Percentiles rank a stretch among this genome's conserved stretches.
Evolutionary conservation across 2,797 vertebrate species (phyloP).

Genomic region (Glossophaga mutica): DNA sequence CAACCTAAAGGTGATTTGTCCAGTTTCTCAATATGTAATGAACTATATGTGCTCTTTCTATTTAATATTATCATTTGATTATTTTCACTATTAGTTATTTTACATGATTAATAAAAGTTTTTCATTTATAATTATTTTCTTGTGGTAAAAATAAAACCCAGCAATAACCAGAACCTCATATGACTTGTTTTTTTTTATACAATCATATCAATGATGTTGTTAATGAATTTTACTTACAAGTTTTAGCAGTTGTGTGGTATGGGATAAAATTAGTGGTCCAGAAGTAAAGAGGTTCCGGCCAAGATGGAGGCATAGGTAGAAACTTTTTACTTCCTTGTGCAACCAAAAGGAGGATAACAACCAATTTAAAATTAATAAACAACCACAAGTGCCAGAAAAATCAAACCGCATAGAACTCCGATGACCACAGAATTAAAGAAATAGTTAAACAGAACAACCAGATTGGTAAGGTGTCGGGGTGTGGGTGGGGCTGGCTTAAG

Average conservation of each 20-base stretch:
- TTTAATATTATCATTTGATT: slow-evolving; percentile 43
- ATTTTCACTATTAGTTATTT: slow-evolving; percentile 45
- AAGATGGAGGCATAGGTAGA: too few relatives aligned
- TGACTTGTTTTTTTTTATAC: slow-evolving; percentile 34
- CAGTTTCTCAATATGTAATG: slow-evolving; percentile 32
- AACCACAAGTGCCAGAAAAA: too few relatives aligned
- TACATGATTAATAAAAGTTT: slow-evolving; percentile 42
- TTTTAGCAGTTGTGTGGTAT: background rate
- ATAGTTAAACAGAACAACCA: too few relatives aligned
- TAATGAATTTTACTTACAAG: slow-evolving; percentile 45
- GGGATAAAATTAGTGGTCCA: slow-evolving; percentile 21
- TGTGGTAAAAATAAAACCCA: slow-evolving; percentile 61
- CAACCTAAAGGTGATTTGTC: slow-evolving; percentile 24
- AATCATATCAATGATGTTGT: background rate
- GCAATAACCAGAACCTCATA: slow-evolving; percentile 44
- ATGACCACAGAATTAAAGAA: too few relatives aligned
- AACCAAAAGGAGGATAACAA: too few relatives aligned
- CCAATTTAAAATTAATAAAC: too few relatives aligned
- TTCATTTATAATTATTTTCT: slow-evolving; percentile 52
- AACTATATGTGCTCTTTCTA: slow-evolving; percentile 17
- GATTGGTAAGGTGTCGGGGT: too few relatives aligned
- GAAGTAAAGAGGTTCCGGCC: background rate
- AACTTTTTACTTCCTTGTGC: too few relatives aligned
- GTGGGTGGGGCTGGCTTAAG: too few relatives aligned
- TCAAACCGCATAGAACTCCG: too few relatives aligned